Evolutionary conservation across 2,797 vertebrate genomes (phyloP).

Genomic region (Centroberyx gerrardi): DNA sequence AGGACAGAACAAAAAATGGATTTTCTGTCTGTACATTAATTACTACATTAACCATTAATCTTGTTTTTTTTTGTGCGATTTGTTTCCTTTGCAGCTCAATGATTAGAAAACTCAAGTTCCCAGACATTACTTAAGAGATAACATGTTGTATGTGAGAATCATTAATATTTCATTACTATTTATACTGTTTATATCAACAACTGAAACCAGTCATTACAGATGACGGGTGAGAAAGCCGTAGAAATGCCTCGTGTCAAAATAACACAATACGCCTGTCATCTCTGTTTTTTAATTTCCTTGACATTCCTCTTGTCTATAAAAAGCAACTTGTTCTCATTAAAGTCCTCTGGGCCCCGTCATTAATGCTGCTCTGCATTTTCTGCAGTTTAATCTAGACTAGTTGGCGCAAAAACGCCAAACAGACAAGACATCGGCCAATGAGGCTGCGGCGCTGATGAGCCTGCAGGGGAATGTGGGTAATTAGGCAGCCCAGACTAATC

Average conservation of each 20-base stretch:
- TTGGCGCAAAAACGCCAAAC: constrained; percentile 28
- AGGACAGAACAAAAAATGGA: too few species aligned
- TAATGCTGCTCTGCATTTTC: constrained; percentile 38
- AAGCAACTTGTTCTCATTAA: constrained; percentile 33
- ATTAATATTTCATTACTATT: neutral
- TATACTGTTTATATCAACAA: neutral
- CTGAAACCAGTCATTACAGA: neutral
- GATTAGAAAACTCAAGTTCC: too few species aligned
- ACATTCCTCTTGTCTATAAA: constrained; percentile 22
- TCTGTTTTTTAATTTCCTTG: neutral
- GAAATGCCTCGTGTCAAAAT: neutral
- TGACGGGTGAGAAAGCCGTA: neutral
- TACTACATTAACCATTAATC: too few species aligned
- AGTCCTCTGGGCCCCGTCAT: constrained; percentile 13
- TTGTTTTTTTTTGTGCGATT: too few species aligned
- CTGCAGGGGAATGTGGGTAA: constrained; percentile 65
- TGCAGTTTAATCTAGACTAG: constrained; percentile 26
- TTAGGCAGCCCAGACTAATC: constrained; percentile 62
- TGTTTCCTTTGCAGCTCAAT: too few species aligned
- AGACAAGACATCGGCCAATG: constrained; percentile 18
- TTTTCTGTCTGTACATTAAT: too few species aligned
- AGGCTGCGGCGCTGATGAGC: constrained; percentile 22
- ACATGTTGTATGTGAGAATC: neutral
- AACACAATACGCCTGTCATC: neutral
- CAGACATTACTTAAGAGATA: neutral